A percentile compares a stretch with the other conserved stretches of the same genome.
Evolutionary conservation across 2,888 invertebrate genomes (phyloP).

Genomic region (Cryptocheilus praepositus): DNA sequence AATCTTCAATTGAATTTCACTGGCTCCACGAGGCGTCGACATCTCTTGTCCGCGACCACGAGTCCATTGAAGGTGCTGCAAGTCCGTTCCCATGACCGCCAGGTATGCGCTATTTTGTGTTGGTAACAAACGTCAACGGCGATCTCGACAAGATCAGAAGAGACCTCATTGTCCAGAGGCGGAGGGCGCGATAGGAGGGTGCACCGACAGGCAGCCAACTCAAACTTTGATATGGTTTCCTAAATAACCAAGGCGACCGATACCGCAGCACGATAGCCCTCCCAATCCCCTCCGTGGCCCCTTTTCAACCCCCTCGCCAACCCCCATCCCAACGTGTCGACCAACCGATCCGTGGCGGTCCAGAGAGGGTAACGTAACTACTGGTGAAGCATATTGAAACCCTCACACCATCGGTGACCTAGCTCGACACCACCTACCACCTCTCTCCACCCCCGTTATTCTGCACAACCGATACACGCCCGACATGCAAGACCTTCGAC

Average conservation of each 20-base stretch:
- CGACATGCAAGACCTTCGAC: constrained; percentile 56
- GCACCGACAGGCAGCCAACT: constrained; percentile 63
- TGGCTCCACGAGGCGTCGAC: no score
- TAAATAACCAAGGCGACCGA: constrained; percentile 72
- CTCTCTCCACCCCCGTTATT: constrained; percentile 29
- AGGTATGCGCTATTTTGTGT: constrained; percentile 49
- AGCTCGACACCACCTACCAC: constrained; percentile 36
- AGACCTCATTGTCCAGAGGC: constrained; percentile 64
- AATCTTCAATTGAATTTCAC: no score
- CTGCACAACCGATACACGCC: constrained; percentile 41
- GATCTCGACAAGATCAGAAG: constrained; percentile 56
- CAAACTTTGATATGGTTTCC: constrained; percentile 72
- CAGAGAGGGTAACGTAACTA: constrained; percentile 67
- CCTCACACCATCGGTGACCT: constrained; percentile 55
- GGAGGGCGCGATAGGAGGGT: constrained; percentile 51
- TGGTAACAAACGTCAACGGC: constrained; percentile 59
- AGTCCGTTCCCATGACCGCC: constrained; percentile 8
- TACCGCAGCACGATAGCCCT: constrained; percentile 63
- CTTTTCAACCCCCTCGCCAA: constrained; percentile 12
- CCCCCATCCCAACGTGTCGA: background rate
- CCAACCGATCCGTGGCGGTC: constrained; percentile 54
- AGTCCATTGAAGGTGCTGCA: no score
- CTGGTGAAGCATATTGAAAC: constrained; percentile 69
- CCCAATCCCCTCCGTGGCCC: constrained; percentile 16
- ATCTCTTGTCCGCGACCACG: no score